Evolutionary conservation across 2,888 invertebrate genomes (phyloP), one percentile per base, ranked within the genome.

Genomic region (Stenodema calcarata): DNA sequence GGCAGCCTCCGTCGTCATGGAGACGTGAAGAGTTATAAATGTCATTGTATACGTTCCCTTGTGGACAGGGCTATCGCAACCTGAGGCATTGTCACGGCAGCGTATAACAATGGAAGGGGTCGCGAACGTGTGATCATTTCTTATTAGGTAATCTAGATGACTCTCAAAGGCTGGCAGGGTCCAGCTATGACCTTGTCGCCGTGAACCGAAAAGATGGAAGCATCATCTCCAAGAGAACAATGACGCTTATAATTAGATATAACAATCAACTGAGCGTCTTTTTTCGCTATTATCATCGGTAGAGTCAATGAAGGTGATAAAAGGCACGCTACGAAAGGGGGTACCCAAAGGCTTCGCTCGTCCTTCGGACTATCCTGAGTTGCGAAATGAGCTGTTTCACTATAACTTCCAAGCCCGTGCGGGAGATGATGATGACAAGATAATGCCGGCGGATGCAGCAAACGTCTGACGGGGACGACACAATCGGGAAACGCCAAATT

Each of bases 111-210:
- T 80, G 23, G 80, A 28, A 44, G 54, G 80, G 54, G 14, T 50
- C 54, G 54, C 54, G 80, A 42, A 80, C 80, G 80, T 80, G 80
- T 80, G 50, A 80, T 80, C 80, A 80, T 80, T 80, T 80, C 50
- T n/a, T 18, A 54, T 80, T 80, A 80, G 54, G 80, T 54, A 80
- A 80, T 80, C 80, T 28, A 54, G 80, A 80, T 80, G 80, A 23
- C 27, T 28, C 76, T 41, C 78, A 42, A 78, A 78, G 78, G 78
- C 78, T 41, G 62, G 44, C 42, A 78, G 44, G 9, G 78, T 23
- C 62, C 18, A 62, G 62, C n/a, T 9, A 62, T 44, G 78, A 78
- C 78, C 78, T 78, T 78, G 78, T 16, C 78, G 62, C 62, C 12
- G 14, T 42, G 73, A 73, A 28, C 41, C 73, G 73, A 73, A 73